Evolutionary conservation across 2,888 invertebrate species (phyloP), one percentile per base, ranked within the genome.

Genomic region (Scrobipalpa atriplicella): DNA sequence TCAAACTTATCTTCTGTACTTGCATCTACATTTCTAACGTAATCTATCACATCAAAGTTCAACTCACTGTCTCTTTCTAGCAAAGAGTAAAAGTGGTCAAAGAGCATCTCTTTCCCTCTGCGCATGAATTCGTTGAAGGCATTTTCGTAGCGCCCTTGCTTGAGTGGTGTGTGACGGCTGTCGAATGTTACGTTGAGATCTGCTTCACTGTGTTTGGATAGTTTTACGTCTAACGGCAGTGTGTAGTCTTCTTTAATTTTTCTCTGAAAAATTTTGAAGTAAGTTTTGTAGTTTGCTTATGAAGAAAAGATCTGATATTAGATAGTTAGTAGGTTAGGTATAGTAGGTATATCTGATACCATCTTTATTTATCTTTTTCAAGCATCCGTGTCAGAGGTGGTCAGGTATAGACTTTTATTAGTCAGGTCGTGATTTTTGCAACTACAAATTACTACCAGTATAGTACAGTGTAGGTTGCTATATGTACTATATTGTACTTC

Each of bases 1-100:
- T 90, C 89, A 73, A 90, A 84, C 66, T 91, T 92, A 68, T 90
- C 90, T 52, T 92, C 92, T 0, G 90, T 90, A 66, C 89, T 89
- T 0, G 88, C 87, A 70, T 90, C 78, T 1, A 88, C 78, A 67
- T 87, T 87, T 19, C 80, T 69, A 7, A 92, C 71, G 66, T 87
- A 90, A 43, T 89, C 80, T 39, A 90, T 70, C 5, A 73, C 72
- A 21, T 89, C 83, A 11, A 72, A 75, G 62, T 87, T 81, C 1
- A 69, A 70, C 1, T 78, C 70, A 5, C 68, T 54, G 60, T 85
- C 79, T 0, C 66, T 56, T 71, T 81, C 74, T 11, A 90, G 68
- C 10, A 74, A 68, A 1, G 71, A 71, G 51, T 82, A 85, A 66
- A 84, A 87, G 38, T 86, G 72, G 51, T 92, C 92, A 62, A 92